Conservation (phyloP, 1,140 invertebrate species). For the Battus philenor region DNA sequence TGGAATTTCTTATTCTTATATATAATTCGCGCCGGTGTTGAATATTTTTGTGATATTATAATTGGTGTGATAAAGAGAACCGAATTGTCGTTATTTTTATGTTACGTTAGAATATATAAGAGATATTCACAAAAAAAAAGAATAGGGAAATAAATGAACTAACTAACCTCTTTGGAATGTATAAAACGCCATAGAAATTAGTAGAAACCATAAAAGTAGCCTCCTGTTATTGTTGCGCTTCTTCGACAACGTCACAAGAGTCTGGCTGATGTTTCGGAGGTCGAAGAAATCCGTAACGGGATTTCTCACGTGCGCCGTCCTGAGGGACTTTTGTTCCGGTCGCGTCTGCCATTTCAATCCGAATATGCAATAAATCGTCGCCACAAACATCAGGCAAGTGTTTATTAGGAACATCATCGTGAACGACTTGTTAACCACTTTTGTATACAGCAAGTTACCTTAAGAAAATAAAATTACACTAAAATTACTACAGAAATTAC, state of each 20-base stretch:
- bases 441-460: constrained; percentile 56
- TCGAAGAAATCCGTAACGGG: constrained; percentile 84
- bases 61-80: too few relatives aligned
- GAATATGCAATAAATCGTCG: constrained; percentile 79
- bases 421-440: constrained; percentile 77
- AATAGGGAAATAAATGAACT: constrained; percentile 5
- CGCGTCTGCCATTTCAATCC: constrained; percentile 81
- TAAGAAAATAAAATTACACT: constrained; percentile 20
- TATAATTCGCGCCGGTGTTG: too few relatives aligned
- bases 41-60: too few relatives aligned
- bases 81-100: too few relatives aligned
- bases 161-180: constrained; percentile 82
- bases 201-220: constrained; percentile 79
- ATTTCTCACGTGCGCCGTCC: constrained; percentile 75
- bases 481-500: too few relatives aligned
- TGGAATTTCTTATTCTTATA: too few relatives aligned
- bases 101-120: too few relatives aligned
- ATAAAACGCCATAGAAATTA: constrained; percentile 84
- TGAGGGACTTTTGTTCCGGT: constrained; percentile 76
- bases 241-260: constrained; percentile 77
- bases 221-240: constrained; percentile 74
- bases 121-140: too few relatives aligned
- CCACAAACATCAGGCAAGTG: constrained; percentile 75
- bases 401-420: constrained; percentile 84
- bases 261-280: constrained; percentile 78